Evolutionary conservation across 2,888 invertebrate genomes (phyloP), one percentile per base, ranked within the genome.

Genomic region (Drosophila koepferae): DNA sequence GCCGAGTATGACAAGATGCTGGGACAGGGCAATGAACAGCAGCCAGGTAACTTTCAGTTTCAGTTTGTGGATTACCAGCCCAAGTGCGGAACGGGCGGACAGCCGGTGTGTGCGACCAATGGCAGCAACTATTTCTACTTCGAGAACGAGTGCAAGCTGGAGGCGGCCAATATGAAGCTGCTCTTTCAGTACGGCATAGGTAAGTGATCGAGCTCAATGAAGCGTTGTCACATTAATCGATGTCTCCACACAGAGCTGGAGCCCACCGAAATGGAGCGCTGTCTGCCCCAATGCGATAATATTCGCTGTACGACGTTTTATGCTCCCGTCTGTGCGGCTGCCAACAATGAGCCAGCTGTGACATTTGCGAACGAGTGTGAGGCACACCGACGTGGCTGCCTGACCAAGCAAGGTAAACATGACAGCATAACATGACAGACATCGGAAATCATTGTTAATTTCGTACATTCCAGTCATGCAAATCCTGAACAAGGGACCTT

Each of bases 61-160:
- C 69, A 88, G 31, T 85, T 74, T 51, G 88, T 85, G 56, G 84
- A 88, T 77, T 80, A 88, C 41, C 83, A 73, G 56, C 81, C 75
- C 1, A 75, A 63, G 1, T 85, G 84, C 14, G 55, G 36, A 1
- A 3, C 59, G 1, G 84, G 88, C 0, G 84, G 84, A 1, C 43
- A 76, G 2, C 77, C 86, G 0, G 86, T 85, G 9, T 85, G 84
- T 41, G 84, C 84, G 48, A 85, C 84, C 20, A 77, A 88, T 46
- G 84, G 84, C 10, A 49, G 53, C 0, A 65, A 63, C 6, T 64
- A 56, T 36, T 88, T 81, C 46, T 61, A 73, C 51, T 85, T 88
- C 34, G 88, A 85, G 18, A 85, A 85, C 53, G 54, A 62, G 7
- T 85, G 84, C 71, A 77, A 70, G n/a, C 34, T 85, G 81, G 84